These are phyloP conservation scores for Adelphocoris suturalis DNA, from an alignment of 2,888 invertebrate species.

Conservation along the genomic window DNA sequence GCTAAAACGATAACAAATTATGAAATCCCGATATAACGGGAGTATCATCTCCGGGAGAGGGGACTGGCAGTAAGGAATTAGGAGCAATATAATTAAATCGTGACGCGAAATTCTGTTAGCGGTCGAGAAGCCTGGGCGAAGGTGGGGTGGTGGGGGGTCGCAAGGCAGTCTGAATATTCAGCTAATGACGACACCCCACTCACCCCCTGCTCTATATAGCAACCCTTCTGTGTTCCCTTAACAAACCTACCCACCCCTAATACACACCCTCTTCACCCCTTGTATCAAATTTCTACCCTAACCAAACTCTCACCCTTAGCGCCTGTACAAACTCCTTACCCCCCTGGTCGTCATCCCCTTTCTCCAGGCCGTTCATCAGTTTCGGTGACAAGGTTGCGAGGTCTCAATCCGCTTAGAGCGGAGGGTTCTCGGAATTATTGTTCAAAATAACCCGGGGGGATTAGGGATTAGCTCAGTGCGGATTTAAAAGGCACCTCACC, in stretches of 20 bases:
- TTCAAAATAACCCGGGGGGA: constrained; percentile 9
- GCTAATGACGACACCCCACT: constrained; percentile 26
- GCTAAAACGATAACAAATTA: background rate
- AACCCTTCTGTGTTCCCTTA: background rate
- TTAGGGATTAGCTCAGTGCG: constrained; percentile 31
- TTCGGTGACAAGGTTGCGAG: constrained; percentile 8
- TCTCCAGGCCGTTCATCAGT: constrained; percentile 14
- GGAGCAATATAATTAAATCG: constrained; percentile 48
- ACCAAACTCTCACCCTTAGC: background rate
- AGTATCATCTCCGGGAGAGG: background rate
- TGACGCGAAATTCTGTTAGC: constrained; percentile 28
- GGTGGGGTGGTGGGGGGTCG: background rate
- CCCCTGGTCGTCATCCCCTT: no score
- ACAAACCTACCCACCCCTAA: background rate
- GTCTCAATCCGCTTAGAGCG: constrained; percentile 4
- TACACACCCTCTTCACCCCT: background rate
- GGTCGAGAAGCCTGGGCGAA: background rate
- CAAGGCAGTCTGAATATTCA: constrained; percentile 33
- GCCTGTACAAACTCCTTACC: no score
- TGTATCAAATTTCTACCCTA: background rate
- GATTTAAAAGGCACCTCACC: background rate
- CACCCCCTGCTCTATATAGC: background rate
- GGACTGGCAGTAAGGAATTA: background rate
- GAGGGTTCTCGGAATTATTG: constrained; percentile 17
- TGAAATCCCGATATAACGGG: background rate